Evolutionary conservation across 1,140 invertebrate species (phyloP), one percentile per base, ranked within the genome.

Genomic region (Vanessa atalanta): DNA sequence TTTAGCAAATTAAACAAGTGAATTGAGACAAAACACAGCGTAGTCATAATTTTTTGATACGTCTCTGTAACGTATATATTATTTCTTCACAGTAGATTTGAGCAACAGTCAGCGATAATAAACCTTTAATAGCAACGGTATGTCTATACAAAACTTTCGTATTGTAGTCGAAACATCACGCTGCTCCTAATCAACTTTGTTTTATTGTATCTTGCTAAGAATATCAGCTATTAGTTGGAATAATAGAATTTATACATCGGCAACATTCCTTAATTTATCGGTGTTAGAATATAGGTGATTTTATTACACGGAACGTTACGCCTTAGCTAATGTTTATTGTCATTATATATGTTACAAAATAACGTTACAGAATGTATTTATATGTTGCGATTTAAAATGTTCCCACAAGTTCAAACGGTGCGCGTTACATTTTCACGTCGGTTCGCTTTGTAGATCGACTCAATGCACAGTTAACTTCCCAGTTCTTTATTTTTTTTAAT

Each of bases 151-250:
- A 80, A 84, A 83, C 83, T 78, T 79, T 83, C 72, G 73, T 71
- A 73, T 82, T 82, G 81, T 78, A 71, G 76, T 72, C 74, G 66
- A 78, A 83, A 79, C 81, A 74, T 78, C 78, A 78, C 77, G 72
- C 72, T 70, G 76, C 55, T 79, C 72, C 78, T 86, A 87, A 87
- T 87, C 83, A 86, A 82, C 78, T 83, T 85, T 83, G 79, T 87
- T 87, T 87, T 86, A 86, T 85, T 85, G 79, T 77, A 78, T 76
- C 72, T 73, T 64, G 70, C 76, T 78, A 77, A 77, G 75, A 82
- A 80, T 73, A 82, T 83, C 78, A 76, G 69, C 71, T 80, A 80
- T 78, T 85, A 82, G 76, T 72, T 70, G 57, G 66, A 79, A 78
- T 85, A 86, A 85, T 84, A 70, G 79, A 72, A 79, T 85, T 83